phyloP scores from a whole-genome alignment of 2,113 vertebrate species.

The Corydoras maculifer region DNA sequence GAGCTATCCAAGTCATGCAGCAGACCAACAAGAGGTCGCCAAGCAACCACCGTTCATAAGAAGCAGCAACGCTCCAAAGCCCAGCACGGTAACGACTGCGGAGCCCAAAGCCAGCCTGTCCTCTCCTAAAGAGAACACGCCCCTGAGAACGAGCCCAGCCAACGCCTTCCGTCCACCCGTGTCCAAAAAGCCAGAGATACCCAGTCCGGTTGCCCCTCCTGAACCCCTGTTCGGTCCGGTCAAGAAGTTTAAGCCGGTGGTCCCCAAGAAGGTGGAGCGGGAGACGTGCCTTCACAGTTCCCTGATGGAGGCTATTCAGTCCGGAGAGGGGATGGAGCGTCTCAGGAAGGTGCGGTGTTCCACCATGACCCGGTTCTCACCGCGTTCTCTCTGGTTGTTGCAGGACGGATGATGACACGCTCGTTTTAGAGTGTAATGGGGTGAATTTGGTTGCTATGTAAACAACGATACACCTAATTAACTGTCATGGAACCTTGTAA shows the following conservation, averaged over 20 bases:
- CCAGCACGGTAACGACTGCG: slow-evolving; percentile 32
- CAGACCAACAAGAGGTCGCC: background rate
- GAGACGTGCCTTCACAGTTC: slow-evolving; percentile 78
- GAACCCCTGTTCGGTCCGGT: slow-evolving; percentile 78
- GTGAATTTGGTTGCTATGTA: background rate
- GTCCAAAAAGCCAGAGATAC: slow-evolving; percentile 40
- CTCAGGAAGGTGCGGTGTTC: slow-evolving; percentile 79
- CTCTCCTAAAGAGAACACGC: slow-evolving; percentile 38
- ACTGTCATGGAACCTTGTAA: background rate
- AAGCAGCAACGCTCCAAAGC: slow-evolving; percentile 30
- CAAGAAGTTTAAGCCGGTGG: slow-evolving; percentile 80
- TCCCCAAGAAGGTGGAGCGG: slow-evolving; percentile 72
- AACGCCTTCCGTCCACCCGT: slow-evolving; percentile 20
- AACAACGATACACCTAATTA: slow-evolving; percentile 3
- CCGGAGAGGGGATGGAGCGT: slow-evolving; percentile 68
- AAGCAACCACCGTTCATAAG: background rate
- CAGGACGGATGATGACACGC: slow-evolving; percentile 3
- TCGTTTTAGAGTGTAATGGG: background rate
- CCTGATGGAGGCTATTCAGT: slow-evolving; percentile 91
- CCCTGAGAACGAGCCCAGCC: slow-evolving; percentile 14
- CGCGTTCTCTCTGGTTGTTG: background rate
- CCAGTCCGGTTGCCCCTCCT: slow-evolving; percentile 25
- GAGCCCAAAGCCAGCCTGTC: slow-evolving; percentile 33
- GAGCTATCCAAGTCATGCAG: background rate
- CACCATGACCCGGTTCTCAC: too few relatives aligned